Percentiles rank a stretch among this genome's conserved stretches.
These are phyloP conservation scores for Lepidurus packardi DNA, from an alignment of 1,140 invertebrate species.

Conservation along the genomic window DNA sequence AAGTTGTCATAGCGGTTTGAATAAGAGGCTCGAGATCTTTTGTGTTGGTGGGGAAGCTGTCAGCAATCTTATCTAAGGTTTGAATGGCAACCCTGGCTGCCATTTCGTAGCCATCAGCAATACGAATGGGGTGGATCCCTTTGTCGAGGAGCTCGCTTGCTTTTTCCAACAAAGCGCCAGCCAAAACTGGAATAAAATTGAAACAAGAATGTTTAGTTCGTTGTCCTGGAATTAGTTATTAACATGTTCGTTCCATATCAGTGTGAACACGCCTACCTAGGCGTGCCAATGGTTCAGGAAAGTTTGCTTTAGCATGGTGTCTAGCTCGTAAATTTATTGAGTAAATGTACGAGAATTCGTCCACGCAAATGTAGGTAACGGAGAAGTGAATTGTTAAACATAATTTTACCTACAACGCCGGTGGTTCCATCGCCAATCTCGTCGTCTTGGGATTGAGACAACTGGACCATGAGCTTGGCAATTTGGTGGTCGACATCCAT, in stretches of 20 bases:
- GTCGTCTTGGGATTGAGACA: slow-evolving; percentile 98
- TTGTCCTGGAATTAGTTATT: neutral
- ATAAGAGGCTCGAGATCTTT: slow-evolving; percentile 83
- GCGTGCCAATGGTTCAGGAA: slow-evolving; percentile 38
- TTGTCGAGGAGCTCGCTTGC: slow-evolving; percentile 87
- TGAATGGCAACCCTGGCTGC: slow-evolving; percentile 85
- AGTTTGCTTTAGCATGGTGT: slow-evolving; percentile 32
- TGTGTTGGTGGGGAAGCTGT: slow-evolving; percentile 77
- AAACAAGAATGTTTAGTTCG: neutral
- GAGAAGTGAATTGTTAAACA: slow-evolving; percentile 4
- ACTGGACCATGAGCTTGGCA: slow-evolving; percentile 94
- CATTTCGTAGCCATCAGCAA: slow-evolving; percentile 97
- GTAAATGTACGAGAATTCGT: slow-evolving; percentile 30
- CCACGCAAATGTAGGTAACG: neutral
- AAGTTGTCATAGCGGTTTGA: slow-evolving; percentile 93
- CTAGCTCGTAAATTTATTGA: slow-evolving; percentile 30
- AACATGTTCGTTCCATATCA: slow-evolving; percentile 38
- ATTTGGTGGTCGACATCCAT: slow-evolving; percentile 99
- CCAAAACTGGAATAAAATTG: slow-evolving; percentile 55
- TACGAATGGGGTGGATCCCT: slow-evolving; percentile 97
- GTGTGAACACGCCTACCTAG: slow-evolving; percentile 35
- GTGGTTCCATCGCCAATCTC: slow-evolving; percentile 99
- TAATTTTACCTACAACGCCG: slow-evolving; percentile 77
- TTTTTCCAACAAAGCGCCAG: slow-evolving; percentile 90
- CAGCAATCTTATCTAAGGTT: slow-evolving; percentile 81